Base-by-base conservation (phyloP, 2,797 vertebrate species). In the Peromyscus aztecus region DNA sequence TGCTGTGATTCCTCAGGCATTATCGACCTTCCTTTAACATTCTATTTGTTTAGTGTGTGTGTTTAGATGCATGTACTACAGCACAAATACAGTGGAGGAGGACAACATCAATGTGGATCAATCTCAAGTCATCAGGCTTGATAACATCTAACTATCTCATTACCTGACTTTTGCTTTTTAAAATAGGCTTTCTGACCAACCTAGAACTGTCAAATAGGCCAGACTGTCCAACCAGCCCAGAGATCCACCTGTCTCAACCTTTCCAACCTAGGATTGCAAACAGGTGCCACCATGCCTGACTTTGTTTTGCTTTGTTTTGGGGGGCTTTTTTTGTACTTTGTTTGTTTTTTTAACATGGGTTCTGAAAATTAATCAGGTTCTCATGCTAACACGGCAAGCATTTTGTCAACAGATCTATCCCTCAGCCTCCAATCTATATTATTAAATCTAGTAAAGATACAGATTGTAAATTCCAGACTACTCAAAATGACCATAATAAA, bases 401-500 rank as follows among this genome's bases (percentile, higher is more conserved):
- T n/a, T 57, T 67, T 69, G 31, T 19, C 83, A 71, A 87, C 17
- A n/a, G 13, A 71, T 52, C 23, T 81, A 24, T 24, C 46, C 46
- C 46, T 13, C 13, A 55, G 34, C 34, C 7, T n/a, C 46, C 23
- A 49, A 59, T 49, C 23, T 34, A 46, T 40, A 77, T 88, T 49
- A 71, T 59, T 91, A 91, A 73, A 76, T n/a, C 6, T 63, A 71
- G 31, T 92, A 85, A 94, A 97, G 93, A 77, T 37, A 85, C 12
- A 59, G 88, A 19, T 83, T 77, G 37, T 43, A 78, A 90, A 96
- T 94, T 7, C 52, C 6, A 92, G 17, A 55, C 87, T 82, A 91
- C 49, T 94, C 69, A 59, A 89, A 73, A 75, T 81, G 19, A 78
- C 43, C 61, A 84, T 37, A 86, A 83, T 83, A 92, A 92, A 65